Evolutionary conservation across 2,888 invertebrate genomes (phyloP), one percentile per base, ranked within the genome.

Genomic region (Acanthosepion pharaonis): DNA sequence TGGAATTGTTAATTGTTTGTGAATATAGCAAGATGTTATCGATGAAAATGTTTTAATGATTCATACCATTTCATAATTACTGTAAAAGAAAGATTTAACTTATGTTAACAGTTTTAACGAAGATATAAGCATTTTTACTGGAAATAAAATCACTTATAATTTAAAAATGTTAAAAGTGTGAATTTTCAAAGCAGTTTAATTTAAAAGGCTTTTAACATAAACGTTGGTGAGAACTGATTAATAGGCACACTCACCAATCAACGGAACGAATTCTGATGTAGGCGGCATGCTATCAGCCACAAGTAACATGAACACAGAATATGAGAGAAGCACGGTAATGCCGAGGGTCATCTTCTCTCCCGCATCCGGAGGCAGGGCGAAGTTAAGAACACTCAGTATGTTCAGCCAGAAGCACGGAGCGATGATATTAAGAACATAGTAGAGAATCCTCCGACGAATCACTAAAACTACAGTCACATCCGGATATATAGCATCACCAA

Each of bases 251-350:
- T 95, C 95, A 97, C 97, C 98, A 94, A 98, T 97, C 2, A 98
- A 96, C 20, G 98, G 98, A 92, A 98, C 97, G 96, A 97, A 97
- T 94, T 98, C 97, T 9, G 97, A 97, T 0, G 98, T 98, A 5
- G 97, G 97, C 1, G 98, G 98, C 97, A 98, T 97, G 95, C 97
- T 97, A 95, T 98, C 98, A 2, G 97, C 97, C 18, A 97, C 97
- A 95, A 98, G 97, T 95, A 98, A 96, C 97, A 97, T 97, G 95
- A 98, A 97, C 95, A 98, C 97, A 55, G 97, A 97, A 96, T 97
- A 97, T 8, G 98, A 97, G 94, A 98, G 96, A 9, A 97, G 96
- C 4, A 97, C 97, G 0, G 98, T 97, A 95, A 98, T 97, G 91
- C 97, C 97, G 49, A 98, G 96, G 0, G 97, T 97, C 91, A 98